phyloP scores from a whole-genome alignment of 2,888 invertebrate species.

The Biston betularia region DNA sequence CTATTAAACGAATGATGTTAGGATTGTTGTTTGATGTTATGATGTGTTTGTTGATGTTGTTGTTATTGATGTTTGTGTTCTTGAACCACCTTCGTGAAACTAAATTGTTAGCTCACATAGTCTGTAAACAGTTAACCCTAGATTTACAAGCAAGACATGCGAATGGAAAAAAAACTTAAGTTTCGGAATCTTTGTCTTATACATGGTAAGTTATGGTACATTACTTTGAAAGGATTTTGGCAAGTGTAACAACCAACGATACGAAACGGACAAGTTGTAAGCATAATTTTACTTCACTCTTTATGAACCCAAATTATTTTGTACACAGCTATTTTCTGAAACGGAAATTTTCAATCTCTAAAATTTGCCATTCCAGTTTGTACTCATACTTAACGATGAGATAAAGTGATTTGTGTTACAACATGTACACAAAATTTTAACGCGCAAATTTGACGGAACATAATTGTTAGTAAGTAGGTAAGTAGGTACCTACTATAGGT shows the following conservation, averaged over 20 bases:
- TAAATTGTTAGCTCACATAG: too few species aligned
- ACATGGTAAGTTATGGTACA: slow-evolving; percentile 5
- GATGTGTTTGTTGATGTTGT: too few species aligned
- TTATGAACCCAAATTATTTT: slow-evolving; percentile 20
- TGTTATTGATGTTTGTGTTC: too few species aligned
- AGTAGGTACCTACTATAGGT: slow-evolving; percentile 1
- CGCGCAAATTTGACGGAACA: slow-evolving; percentile 1
- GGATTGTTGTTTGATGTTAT: too few species aligned
- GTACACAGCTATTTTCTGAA: slow-evolving; percentile 6
- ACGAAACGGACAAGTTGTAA: slow-evolving; percentile 9
- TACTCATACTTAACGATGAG: slow-evolving; percentile 4
- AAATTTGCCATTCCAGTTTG: slow-evolving; percentile 12
- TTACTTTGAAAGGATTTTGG: slow-evolving; percentile 19
- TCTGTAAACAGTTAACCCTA: neutral
- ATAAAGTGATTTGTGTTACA: slow-evolving; percentile 8
- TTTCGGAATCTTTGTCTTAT: slow-evolving; percentile 9
- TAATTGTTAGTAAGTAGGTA: slow-evolving; percentile 1
- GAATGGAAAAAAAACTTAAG: neutral
- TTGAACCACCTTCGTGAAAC: too few species aligned
- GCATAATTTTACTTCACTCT: slow-evolving; percentile 17
- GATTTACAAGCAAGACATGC: neutral
- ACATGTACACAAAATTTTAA: slow-evolving; percentile 14
- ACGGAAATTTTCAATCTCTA: slow-evolving; percentile 22
- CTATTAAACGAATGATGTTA: too few species aligned
- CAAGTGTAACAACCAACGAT: slow-evolving; percentile 6